phyloP scores from a whole-genome alignment of 2,888 invertebrate species.

The Hedya salicella region DNA sequence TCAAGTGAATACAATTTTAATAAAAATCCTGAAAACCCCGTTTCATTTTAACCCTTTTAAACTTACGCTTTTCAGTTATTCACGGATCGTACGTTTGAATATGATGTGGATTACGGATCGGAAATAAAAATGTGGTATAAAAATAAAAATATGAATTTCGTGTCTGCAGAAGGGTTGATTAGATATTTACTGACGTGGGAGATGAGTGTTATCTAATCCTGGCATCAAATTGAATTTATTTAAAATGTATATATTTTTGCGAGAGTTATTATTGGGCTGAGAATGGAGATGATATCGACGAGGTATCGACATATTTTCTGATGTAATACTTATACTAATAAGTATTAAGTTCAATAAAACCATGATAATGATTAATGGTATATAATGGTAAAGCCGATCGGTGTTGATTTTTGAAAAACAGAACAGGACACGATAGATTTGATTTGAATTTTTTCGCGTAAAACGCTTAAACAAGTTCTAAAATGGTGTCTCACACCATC shows the following conservation, averaged over 20 bases:
- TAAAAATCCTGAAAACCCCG: background rate
- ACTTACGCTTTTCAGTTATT: conserved; percentile 13
- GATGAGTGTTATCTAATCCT: conserved; percentile 10
- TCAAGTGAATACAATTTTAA: conserved; percentile 26
- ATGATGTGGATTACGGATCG: background rate
- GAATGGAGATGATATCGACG: background rate
- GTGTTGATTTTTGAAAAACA: too few species aligned
- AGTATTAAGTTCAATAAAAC: too few species aligned
- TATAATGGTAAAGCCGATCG: too few species aligned
- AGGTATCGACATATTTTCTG: background rate
- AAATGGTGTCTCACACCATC: too few species aligned
- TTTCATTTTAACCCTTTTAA: conserved; percentile 21
- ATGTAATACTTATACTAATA: too few species aligned
- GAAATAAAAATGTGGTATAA: background rate
- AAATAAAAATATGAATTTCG: background rate
- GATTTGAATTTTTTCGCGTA: too few species aligned
- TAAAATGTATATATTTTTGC: conserved; percentile 2
- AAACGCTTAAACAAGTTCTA: too few species aligned
- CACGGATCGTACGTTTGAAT: conserved; percentile 15
- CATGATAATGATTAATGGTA: too few species aligned
- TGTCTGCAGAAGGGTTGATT: conserved; percentile 7
- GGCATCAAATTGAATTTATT: conserved; percentile 15
- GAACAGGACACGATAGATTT: too few species aligned
- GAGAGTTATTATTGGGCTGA: background rate
- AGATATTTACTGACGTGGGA: conserved; percentile 11